phyloP scores from a whole-genome alignment of 1,140 invertebrate genomes.

The Drusus annulatus region DNA sequence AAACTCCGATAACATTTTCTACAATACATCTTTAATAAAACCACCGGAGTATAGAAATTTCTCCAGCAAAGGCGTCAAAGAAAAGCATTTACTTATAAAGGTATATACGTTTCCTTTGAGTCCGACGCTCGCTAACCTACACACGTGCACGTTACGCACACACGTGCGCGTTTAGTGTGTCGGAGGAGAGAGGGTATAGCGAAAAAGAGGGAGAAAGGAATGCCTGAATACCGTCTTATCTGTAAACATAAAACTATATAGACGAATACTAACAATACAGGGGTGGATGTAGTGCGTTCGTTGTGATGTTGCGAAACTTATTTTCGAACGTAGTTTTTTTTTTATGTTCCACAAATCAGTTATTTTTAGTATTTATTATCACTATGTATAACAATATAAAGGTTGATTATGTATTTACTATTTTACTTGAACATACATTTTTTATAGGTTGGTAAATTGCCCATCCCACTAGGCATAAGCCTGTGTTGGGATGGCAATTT shows the following conservation, averaged over 20 bases:
- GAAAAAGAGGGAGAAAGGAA: conserved; percentile 29
- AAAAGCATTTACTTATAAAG: conserved; percentile 12
- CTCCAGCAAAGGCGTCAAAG: conserved; percentile 13
- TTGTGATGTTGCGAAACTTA: not conserved
- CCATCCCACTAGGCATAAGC: too few species aligned
- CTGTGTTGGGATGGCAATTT: too few species aligned
- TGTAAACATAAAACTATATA: conserved; percentile 55
- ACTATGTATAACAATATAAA: too few species aligned
- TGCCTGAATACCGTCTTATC: conserved; percentile 51
- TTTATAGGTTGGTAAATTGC: too few species aligned
- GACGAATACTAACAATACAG: conserved; percentile 55
- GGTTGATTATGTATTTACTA: too few species aligned
- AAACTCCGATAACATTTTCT: too few species aligned
- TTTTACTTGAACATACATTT: too few species aligned
- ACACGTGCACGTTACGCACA: not conserved
- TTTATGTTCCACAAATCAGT: too few species aligned
- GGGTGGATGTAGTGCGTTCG: conserved; percentile 21
- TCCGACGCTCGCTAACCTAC: not conserved
- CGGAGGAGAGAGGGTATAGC: conserved; percentile 23
- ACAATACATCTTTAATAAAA: conserved; percentile 6
- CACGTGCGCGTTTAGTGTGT: not conserved
- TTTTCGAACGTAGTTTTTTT: not conserved
- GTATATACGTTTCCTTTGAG: conserved; percentile 26
- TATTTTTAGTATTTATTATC: too few species aligned
- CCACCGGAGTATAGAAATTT: not conserved